phyloP scores from a whole-genome alignment of 2,113 vertebrate species.

The Pteropus alecto region DNA sequence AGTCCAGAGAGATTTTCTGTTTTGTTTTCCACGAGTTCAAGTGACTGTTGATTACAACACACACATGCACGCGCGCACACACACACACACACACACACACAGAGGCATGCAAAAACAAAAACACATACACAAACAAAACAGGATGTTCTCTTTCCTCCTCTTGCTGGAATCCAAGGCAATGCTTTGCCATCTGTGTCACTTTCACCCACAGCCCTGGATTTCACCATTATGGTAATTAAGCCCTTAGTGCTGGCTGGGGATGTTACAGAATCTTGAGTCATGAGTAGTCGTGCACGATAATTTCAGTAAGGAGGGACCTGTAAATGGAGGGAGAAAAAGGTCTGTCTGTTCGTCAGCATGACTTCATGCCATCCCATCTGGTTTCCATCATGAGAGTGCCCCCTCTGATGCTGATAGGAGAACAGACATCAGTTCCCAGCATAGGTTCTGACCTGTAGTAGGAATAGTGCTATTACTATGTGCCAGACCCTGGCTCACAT shows the following conservation, averaged over 20 bases:
- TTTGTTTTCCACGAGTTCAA: slow-evolving; percentile 80
- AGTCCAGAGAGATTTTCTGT: slow-evolving; percentile 74
- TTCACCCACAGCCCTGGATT: slow-evolving; percentile 4
- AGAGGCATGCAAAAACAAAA: background rate
- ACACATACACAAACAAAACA: slow-evolving; percentile 22
- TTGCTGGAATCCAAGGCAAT: background rate
- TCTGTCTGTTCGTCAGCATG: slow-evolving; percentile 3
- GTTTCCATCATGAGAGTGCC: background rate
- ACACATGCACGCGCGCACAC: background rate
- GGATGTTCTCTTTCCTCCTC: slow-evolving; percentile 38
- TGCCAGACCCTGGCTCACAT: background rate
- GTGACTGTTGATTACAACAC: slow-evolving; percentile 69
- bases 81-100: background rate
- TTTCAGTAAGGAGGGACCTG: background rate
- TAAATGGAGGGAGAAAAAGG: background rate
- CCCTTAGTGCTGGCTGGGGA: slow-evolving; percentile 30
- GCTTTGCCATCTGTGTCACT: slow-evolving; percentile 46
- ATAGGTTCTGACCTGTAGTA: background rate
- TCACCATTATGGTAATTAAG: slow-evolving; percentile 11
- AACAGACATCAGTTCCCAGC: background rate
- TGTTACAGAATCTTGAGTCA: background rate
- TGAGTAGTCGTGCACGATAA: background rate
- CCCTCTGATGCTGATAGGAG: background rate
- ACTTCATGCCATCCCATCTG: background rate
- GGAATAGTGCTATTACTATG: background rate